phyloP scores from a whole-genome alignment of 2,113 vertebrate genomes.

The Carassius carassius region DNA sequence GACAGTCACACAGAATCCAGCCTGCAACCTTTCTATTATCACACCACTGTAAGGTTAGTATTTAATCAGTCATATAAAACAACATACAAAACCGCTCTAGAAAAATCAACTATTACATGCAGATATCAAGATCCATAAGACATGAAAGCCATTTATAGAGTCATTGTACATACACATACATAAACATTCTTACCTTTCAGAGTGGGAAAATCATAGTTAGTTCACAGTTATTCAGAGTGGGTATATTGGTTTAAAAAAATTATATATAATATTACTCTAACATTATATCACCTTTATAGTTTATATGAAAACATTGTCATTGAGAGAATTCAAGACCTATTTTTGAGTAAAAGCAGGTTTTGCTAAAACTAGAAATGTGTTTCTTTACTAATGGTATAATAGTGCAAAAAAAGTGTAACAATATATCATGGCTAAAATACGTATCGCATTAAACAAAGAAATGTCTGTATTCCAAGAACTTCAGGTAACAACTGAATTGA shows the following conservation, averaged over 20 bases:
- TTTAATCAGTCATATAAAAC: background rate
- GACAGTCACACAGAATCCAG: background rate
- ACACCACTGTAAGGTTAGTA: background rate
- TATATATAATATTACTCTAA: background rate
- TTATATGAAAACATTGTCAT: background rate
- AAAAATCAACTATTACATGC: background rate
- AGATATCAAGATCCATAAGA: background rate
- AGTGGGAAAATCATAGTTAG: background rate
- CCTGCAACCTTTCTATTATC: background rate
- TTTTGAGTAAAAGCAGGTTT: conserved; percentile 66
- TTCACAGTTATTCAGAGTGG: background rate
- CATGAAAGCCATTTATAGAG: background rate
- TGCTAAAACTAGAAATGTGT: background rate
- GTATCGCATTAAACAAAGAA: background rate
- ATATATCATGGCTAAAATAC: background rate
- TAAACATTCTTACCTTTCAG: background rate
- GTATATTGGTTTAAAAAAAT: no score
- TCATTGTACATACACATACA: background rate
- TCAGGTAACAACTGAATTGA: background rate
- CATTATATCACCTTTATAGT: background rate
- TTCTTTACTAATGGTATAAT: conserved; percentile 4
- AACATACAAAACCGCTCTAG: background rate
- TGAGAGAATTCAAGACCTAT: conserved; percentile 53
- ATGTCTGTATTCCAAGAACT: background rate
- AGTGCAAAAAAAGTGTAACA: background rate